Conservation (phyloP, 2,113 vertebrate genomes). For the Verasper variegatus region DNA sequence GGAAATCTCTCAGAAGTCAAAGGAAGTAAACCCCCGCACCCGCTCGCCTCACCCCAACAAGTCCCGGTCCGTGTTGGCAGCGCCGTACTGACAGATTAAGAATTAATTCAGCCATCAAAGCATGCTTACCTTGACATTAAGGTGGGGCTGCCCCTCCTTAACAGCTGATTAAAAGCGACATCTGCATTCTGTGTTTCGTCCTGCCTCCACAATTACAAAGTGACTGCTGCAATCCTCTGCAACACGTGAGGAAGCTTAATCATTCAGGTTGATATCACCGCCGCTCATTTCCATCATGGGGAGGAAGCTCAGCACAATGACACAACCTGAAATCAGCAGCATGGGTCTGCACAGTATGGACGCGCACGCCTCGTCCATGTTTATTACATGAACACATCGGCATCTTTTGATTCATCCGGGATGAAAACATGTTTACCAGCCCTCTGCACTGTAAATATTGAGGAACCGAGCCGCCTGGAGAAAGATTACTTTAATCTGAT, state of each 20-base stretch:
- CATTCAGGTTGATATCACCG: slow-evolving; percentile 32
- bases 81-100: slow-evolving; percentile 66
- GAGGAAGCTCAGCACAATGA: slow-evolving; percentile 7
- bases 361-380: slow-evolving; percentile 1
- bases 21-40: slow-evolving; percentile 43
- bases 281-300: slow-evolving; percentile 20
- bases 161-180: slow-evolving; percentile 51
- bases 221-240: slow-evolving; percentile 45
- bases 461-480: background rate
- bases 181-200: slow-evolving; percentile 53
- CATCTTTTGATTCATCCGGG: slow-evolving; percentile 27
- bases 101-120: slow-evolving; percentile 73
- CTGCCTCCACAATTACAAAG: slow-evolving; percentile 47
- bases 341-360: slow-evolving; percentile 3
- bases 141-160: slow-evolving; percentile 48
- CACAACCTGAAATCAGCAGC: slow-evolving; percentile 31
- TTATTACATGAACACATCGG: slow-evolving; percentile 36
- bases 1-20: slow-evolving; percentile 76
- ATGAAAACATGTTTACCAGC: slow-evolving; percentile 33
- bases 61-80: slow-evolving; percentile 47
- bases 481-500: background rate
- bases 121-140: slow-evolving; percentile 72
- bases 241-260: slow-evolving; percentile 43
- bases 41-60: slow-evolving; percentile 26
- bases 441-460: slow-evolving; percentile 1